These are phyloP conservation scores for Aplysia californica DNA, from an alignment of 1,140 invertebrate species.

Conservation along the genomic window DNA sequence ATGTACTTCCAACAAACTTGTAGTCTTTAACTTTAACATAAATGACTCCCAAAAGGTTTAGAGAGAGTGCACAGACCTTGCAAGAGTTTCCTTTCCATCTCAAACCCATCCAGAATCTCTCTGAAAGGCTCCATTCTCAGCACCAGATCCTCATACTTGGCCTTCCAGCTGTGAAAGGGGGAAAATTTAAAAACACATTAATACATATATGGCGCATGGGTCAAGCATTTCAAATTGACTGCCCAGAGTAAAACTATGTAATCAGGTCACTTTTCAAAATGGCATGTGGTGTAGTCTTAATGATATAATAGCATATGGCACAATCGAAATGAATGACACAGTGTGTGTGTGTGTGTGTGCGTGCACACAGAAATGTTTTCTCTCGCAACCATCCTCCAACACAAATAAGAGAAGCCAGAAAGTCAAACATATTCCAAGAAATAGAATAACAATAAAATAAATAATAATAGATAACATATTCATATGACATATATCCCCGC, in stretches of 20 bases:
- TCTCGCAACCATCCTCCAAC: too few species aligned
- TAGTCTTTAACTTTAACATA: too few species aligned
- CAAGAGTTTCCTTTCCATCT: slow-evolving; percentile 8
- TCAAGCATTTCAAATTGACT: neutral
- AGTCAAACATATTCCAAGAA: too few species aligned
- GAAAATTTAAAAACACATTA: neutral
- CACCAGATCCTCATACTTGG: slow-evolving; percentile 8
- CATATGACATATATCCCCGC: too few species aligned
- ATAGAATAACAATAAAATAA: too few species aligned
- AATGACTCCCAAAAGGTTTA: too few species aligned
- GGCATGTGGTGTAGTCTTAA: neutral
- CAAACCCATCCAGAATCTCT: slow-evolving; percentile 10
- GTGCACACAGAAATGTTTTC: too few species aligned
- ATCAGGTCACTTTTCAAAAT: neutral
- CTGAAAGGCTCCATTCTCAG: slow-evolving; percentile 19
- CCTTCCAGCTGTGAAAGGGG: slow-evolving; percentile 7
- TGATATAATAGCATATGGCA: neutral
- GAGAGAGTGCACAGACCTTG: neutral
- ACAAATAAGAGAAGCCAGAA: too few species aligned
- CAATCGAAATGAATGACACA: neutral
- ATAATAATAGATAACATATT: too few species aligned
- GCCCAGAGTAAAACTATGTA: neutral
- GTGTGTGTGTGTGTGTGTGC: too few species aligned
- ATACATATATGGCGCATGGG: neutral
- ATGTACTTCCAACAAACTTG: too few species aligned